A percentile compares a stretch with the other conserved stretches of the same genome.
These are phyloP conservation scores for Notechis scutatus DNA, from an alignment of 2,113 vertebrate genomes.

Conservation along the genomic window DNA sequence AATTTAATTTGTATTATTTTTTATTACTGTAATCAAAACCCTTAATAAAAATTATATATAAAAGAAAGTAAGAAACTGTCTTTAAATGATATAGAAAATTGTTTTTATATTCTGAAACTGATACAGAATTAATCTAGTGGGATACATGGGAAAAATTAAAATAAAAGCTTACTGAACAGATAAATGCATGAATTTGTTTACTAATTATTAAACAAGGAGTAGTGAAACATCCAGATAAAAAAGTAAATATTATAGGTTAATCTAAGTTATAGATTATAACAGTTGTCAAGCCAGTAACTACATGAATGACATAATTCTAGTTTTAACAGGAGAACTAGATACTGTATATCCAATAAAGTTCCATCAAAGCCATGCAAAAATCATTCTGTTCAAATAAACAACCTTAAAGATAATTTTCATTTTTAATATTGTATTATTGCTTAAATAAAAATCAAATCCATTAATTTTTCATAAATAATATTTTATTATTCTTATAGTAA, in stretches of 20 bases:
- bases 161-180: slow-evolving; percentile 1
- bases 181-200: slow-evolving; percentile 32
- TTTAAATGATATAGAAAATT: not conserved
- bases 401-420: not conserved
- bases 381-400: not conserved
- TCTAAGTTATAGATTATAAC: slow-evolving; percentile 27
- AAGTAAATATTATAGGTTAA: slow-evolving; percentile 50
- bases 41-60: not conserved
- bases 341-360: not conserved
- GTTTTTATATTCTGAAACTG: not conserved
- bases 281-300: slow-evolving; percentile 43
- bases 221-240: slow-evolving; percentile 47
- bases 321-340: not conserved
- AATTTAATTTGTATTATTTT: not conserved
- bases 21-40: not conserved
- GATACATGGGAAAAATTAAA: slow-evolving; percentile 1
- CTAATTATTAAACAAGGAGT: slow-evolving; percentile 33
- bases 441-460: not conserved
- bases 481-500: not conserved
- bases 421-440: not conserved
- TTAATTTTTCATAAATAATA: not conserved
- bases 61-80: not conserved
- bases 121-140: not conserved
- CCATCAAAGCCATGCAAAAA: slow-evolving; percentile 28
- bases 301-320: not conserved